Conservation (phyloP, 2,113 vertebrate species). For the Elgaria multicarinata region DNA sequence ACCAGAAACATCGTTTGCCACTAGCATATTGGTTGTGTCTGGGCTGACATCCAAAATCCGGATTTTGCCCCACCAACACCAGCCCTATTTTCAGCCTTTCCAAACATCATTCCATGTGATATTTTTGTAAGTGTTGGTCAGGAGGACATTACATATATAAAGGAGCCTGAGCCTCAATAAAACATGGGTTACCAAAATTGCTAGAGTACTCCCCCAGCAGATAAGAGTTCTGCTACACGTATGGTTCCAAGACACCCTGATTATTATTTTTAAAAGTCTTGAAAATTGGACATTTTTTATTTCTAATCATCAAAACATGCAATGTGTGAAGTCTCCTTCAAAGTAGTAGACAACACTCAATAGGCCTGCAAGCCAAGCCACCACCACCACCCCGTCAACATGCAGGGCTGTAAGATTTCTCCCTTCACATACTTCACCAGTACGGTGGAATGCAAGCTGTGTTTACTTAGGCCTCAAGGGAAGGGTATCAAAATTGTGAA, state of each 20-base stretch:
- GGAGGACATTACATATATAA: too few relatives aligned
- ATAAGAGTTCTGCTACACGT: neutral
- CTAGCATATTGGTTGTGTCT: too few relatives aligned
- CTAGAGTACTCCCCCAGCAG: too few relatives aligned
- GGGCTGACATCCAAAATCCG: too few relatives aligned
- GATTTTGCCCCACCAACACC: too few relatives aligned
- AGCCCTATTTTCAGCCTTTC: too few relatives aligned
- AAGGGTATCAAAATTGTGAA: neutral
- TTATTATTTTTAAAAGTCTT: neutral
- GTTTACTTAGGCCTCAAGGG: neutral
- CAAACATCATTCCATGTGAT: too few relatives aligned
- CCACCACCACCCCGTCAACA: neutral
- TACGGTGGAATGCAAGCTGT: neutral
- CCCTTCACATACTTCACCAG: neutral
- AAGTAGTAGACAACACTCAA: neutral
- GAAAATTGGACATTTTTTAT: neutral
- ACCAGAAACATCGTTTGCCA: too few relatives aligned
- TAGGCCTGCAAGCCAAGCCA: neutral
- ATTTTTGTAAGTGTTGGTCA: too few relatives aligned
- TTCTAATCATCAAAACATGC: neutral
- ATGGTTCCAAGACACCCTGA: neutral
- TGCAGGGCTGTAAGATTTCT: neutral
- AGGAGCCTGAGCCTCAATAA: too few relatives aligned
- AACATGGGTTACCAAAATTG: too few relatives aligned
- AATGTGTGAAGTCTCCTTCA: neutral